phyloP scores from a whole-genome alignment of 2,113 vertebrate genomes.

The Nicator chloris region DNA sequence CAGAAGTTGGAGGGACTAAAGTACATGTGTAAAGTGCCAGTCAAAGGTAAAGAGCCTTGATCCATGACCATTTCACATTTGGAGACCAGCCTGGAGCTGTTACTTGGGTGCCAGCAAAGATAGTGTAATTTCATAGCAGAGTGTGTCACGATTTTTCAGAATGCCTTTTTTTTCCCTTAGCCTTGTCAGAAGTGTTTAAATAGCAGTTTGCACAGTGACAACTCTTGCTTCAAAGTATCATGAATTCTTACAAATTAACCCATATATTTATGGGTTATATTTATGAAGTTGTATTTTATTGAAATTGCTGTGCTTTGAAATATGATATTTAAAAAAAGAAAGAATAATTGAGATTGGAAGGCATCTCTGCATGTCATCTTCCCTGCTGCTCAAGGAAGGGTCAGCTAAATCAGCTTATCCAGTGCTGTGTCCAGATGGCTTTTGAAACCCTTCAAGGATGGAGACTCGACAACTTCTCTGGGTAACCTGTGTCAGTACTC shows the following conservation, averaged over 20 bases:
- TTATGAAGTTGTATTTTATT: not conserved
- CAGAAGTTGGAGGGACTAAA: not conserved
- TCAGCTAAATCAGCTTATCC: not conserved
- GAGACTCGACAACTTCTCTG: not conserved
- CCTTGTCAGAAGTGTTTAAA: conserved; percentile 4
- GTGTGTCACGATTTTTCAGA: conserved; percentile 16
- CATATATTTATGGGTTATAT: not conserved
- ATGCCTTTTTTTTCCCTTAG: not conserved
- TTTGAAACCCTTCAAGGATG: not conserved
- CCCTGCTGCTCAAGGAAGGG: not conserved
- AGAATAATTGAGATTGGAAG: not conserved
- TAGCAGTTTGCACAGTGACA: not conserved
- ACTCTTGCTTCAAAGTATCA: not conserved
- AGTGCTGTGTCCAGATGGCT: not conserved
- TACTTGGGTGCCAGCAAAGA: not conserved
- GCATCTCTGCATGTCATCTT: not conserved
- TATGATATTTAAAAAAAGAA: not conserved
- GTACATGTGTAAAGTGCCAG: not conserved
- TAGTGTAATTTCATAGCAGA: not conserved
- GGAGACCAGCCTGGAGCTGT: not conserved
- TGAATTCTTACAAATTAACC: not conserved
- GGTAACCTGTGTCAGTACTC: not conserved
- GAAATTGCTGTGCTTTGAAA: not conserved
- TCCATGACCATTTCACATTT: not conserved
- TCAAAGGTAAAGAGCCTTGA: not conserved